These are phyloP conservation scores for Epiblema foenella DNA, from an alignment of 2,888 invertebrate species.

Conservation along the genomic window DNA sequence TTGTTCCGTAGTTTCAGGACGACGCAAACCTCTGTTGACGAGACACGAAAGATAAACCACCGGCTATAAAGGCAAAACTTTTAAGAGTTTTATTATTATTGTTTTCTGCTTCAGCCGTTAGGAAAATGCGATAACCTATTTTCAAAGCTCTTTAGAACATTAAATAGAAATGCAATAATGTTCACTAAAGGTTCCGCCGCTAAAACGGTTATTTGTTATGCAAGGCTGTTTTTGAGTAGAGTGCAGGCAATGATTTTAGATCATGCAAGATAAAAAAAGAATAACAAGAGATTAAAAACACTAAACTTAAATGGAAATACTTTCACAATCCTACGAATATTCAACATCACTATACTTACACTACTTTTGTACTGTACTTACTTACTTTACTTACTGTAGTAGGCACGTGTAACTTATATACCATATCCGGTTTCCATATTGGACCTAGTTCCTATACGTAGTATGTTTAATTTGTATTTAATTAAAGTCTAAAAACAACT, in stretches of 20 bases:
- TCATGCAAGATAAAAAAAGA: not conserved
- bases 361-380: no score
- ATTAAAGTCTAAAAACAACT: no score
- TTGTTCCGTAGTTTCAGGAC: conserved; percentile 22
- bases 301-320: no score
- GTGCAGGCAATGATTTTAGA: not conserved
- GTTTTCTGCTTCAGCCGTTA: conserved; percentile 15
- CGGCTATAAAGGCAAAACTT: not conserved
- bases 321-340: no score
- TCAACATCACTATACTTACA: no score
- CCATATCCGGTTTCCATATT: no score
- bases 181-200: conserved; percentile 17
- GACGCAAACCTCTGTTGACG: conserved; percentile 3
- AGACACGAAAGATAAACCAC: conserved; percentile 10
- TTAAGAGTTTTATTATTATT: conserved; percentile 21
- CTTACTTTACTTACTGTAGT: no score
- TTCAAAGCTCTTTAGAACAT: conserved; percentile 30
- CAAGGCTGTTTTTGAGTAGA: conserved; percentile 15
- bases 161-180: conserved; percentile 25
- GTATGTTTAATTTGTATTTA: no score
- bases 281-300: not conserved
- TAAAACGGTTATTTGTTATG: conserved; percentile 22
- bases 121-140: conserved; percentile 26
- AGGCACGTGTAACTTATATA: no score
- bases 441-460: no score